These are phyloP conservation scores for Simalia tracyae DNA, from an alignment of 2,797 vertebrate species.

Conservation along the genomic window DNA sequence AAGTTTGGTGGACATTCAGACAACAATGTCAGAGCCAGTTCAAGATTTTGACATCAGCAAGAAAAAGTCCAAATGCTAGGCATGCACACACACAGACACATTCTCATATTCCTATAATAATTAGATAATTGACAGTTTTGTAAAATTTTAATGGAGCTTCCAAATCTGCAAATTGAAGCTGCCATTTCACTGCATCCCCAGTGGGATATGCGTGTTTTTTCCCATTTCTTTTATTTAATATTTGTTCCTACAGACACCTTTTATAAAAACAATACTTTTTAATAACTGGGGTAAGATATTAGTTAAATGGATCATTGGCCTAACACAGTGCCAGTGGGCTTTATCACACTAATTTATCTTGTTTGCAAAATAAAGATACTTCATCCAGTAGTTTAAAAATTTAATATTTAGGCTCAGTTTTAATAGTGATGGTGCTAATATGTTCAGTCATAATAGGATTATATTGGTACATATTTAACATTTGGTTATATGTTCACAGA, in stretches of 20 bases:
- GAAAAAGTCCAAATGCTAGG: not conserved
- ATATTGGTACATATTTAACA: conserved; percentile 6
- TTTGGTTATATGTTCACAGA: not conserved
- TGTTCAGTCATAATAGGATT: conserved; percentile 2
- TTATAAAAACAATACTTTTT: not conserved
- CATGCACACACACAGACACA: not conserved
- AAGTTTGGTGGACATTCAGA: not conserved
- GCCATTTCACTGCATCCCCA: not conserved
- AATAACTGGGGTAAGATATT: not conserved
- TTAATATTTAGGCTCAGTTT: not conserved
- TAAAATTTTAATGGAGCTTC: not conserved
- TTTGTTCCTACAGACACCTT: not conserved
- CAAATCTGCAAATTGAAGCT: not conserved
- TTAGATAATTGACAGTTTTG: not conserved
- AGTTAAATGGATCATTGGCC: not conserved
- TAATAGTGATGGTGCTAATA: not conserved
- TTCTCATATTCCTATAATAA: not conserved
- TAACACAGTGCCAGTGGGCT: not conserved
- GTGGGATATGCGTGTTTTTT: not conserved
- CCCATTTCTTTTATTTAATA: not conserved
- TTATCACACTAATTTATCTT: not conserved
- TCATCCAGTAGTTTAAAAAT: not conserved
- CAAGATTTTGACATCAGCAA: not conserved
- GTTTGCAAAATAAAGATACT: not conserved
- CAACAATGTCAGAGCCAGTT: not conserved